Percentiles rank a stretch among this genome's conserved stretches.
phyloP scores from a whole-genome alignment of 2,888 invertebrate genomes.

The Micoletzkya japonica region DNA sequence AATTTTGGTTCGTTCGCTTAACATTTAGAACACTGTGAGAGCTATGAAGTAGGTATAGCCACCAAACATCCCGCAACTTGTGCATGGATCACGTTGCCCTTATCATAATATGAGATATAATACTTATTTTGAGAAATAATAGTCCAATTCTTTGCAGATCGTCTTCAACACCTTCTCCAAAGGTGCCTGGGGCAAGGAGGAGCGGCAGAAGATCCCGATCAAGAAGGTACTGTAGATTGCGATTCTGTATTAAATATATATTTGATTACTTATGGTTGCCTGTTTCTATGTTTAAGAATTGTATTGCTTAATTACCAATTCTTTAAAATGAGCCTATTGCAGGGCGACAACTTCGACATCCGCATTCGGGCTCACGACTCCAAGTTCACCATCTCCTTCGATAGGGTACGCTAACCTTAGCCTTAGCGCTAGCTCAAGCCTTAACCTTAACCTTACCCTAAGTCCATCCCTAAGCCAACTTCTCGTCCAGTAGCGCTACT shows the following conservation, averaged over 20 bases:
- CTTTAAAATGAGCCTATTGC: neutral
- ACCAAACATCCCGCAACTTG: too few relatives aligned
- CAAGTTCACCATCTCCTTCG: constrained; percentile 49
- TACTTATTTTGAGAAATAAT: neutral
- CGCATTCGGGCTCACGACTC: constrained; percentile 56
- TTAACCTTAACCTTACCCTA: too few relatives aligned
- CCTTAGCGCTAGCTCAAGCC: too few relatives aligned
- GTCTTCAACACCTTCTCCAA: constrained; percentile 53
- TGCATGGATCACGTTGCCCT: too few relatives aligned
- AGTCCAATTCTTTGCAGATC: constrained; percentile 36
- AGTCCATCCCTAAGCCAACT: too few relatives aligned
- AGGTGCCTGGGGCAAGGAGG: constrained; percentile 57
- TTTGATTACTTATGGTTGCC: neutral
- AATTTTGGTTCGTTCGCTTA: too few relatives aligned
- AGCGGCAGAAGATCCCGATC: constrained; percentile 52
- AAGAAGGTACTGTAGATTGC: constrained; percentile 41
- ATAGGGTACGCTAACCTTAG: too few relatives aligned
- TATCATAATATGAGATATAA: too few relatives aligned
- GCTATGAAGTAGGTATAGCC: too few relatives aligned
- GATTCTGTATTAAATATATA: neutral
- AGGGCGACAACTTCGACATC: constrained; percentile 53
- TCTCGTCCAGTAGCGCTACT: too few relatives aligned
- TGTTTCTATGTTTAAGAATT: neutral
- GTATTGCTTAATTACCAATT: neutral
- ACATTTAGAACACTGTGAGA: too few relatives aligned